Evolutionary conservation across 2,113 vertebrate species (phyloP).

Genomic region (Strigops habroptila): DNA sequence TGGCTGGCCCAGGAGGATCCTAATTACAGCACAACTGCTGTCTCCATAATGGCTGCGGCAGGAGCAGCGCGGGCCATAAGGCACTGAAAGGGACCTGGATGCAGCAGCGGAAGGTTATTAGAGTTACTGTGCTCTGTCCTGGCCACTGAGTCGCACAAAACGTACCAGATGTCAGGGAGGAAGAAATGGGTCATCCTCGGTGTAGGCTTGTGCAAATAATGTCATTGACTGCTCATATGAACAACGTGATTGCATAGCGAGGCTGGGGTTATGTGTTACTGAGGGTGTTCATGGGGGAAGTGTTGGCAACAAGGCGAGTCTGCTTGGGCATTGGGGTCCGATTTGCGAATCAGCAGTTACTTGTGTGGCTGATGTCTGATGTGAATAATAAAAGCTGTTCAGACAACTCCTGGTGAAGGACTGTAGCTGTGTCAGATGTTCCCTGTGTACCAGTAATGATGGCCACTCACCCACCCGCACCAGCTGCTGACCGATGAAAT

Average conservation of each 20-base stretch:
- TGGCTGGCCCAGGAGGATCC: constrained; percentile 70
- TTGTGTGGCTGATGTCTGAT: background rate
- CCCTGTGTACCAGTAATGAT: background rate
- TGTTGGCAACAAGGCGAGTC: background rate
- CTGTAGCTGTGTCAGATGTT: background rate
- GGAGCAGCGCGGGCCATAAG: constrained; percentile 54
- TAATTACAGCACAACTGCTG: constrained; percentile 70
- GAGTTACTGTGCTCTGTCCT: constrained; percentile 5
- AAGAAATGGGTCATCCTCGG: constrained; percentile 18
- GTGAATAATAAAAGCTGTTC: background rate
- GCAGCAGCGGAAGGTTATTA: constrained; percentile 18
- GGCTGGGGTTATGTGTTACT: background rate
- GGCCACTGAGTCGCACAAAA: background rate
- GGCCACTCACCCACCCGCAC: background rate
- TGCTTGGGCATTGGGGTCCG: background rate
- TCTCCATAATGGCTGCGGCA: constrained; percentile 63
- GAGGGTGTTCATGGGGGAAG: background rate
- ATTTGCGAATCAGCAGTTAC: background rate
- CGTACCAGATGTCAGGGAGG: constrained; percentile 61
- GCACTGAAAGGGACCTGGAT: constrained; percentile 40
- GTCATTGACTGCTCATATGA: background rate
- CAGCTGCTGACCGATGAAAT: background rate
- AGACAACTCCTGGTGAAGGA: background rate
- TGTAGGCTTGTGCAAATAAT: background rate
- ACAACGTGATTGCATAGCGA: background rate